Percentiles rank a stretch among this genome's conserved stretches.
phyloP scores from a whole-genome alignment of 2,888 invertebrate genomes.

The Flexamia atlantica region DNA sequence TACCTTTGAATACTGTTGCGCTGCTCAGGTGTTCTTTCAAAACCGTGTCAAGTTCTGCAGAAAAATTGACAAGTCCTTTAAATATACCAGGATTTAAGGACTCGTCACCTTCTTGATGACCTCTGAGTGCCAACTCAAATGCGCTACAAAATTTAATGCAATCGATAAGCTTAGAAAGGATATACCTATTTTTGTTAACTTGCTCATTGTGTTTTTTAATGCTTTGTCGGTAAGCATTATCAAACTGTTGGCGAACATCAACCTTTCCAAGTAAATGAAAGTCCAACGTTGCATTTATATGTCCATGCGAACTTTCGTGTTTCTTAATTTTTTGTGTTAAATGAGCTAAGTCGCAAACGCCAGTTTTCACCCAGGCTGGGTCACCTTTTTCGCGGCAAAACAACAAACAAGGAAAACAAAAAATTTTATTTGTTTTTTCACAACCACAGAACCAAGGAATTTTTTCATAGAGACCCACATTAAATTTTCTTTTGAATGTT shows the following conservation, averaged over 20 bases:
- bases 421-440: constrained; percentile 50
- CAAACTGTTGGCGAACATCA: constrained; percentile 48
- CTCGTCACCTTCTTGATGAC: constrained; percentile 40
- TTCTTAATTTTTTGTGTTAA: constrained; percentile 49
- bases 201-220: constrained; percentile 54
- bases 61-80: constrained; percentile 47
- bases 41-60: constrained; percentile 33
- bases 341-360: constrained; percentile 51
- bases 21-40: constrained; percentile 36
- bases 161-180: constrained; percentile 48
- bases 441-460: constrained; percentile 56
- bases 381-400: constrained; percentile 30
- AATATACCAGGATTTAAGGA: constrained; percentile 51
- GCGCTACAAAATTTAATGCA: constrained; percentile 17
- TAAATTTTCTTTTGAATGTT: constrained; percentile 27
- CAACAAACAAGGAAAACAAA: constrained; percentile 52
- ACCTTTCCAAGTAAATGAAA: constrained; percentile 55
- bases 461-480: constrained; percentile 20
- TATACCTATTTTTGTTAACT: constrained; percentile 47
- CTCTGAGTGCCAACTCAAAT: constrained; percentile 46
- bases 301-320: constrained; percentile 36
- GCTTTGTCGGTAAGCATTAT: constrained; percentile 33
- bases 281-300: constrained; percentile 46
- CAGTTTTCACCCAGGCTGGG: constrained; percentile 45
- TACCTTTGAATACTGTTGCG: constrained; percentile 40